These are phyloP conservation scores for Diacarnus erythraeanus DNA, from an alignment of 37 sponge, comb jelly and placozoan species.

Conservation along the genomic window DNA sequence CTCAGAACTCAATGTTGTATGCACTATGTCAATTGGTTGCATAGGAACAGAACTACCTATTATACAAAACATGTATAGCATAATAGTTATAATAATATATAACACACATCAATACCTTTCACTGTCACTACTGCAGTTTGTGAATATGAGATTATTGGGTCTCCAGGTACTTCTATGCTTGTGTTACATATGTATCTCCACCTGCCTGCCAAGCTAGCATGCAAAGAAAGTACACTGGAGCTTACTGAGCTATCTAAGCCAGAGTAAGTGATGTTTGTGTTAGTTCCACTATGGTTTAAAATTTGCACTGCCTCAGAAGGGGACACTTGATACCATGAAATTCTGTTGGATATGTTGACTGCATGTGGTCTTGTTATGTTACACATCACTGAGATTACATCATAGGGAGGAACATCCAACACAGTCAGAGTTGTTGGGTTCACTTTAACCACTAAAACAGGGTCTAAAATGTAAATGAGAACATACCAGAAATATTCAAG, in stretches of 20 bases:
- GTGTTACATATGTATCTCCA: neutral
- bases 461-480: neutral
- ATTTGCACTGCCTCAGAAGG: neutral
- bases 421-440: neutral
- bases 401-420: slow-evolving; percentile 14
- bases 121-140: neutral
- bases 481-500: neutral
- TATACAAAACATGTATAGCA: neutral
- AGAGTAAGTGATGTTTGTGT: slow-evolving; percentile 1
- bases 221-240: slow-evolving; percentile 2
- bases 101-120: slow-evolving; percentile 14
- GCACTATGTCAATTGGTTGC: slow-evolving; percentile 1
- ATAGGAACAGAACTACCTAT: neutral
- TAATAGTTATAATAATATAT: neutral
- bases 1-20: slow-evolving; percentile 1
- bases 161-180: slow-evolving; percentile 16
- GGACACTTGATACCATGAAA: neutral
- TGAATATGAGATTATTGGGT: slow-evolving; percentile 7
- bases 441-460: neutral
- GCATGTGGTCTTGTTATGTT: slow-evolving; percentile 10
- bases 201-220: neutral
- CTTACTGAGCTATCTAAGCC: neutral
- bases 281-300: neutral
- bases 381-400: neutral
- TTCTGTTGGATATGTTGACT: neutral